A percentile compares a stretch with the other conserved stretches of the same genome.
Evolutionary conservation across 1,140 invertebrate genomes (phyloP).

Genomic region (Trachymyrmex septentrionalis): DNA sequence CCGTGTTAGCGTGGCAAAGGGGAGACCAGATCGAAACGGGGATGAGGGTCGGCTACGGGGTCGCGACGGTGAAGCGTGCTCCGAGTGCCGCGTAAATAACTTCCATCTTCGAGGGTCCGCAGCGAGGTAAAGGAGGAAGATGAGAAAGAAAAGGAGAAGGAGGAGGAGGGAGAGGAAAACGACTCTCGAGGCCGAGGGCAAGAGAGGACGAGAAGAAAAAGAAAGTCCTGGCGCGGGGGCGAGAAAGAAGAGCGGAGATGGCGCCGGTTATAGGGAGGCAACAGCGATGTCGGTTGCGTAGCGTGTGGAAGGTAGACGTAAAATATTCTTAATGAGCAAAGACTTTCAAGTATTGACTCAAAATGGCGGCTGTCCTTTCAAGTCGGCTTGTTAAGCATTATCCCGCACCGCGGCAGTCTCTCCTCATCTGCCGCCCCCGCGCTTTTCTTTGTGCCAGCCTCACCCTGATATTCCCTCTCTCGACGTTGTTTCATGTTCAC

Average conservation of each 20-base stretch:
- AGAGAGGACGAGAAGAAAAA: conserved; percentile 60
- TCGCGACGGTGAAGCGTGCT: conserved; percentile 73
- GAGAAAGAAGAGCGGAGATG: conserved; percentile 61
- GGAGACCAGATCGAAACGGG: conserved; percentile 64
- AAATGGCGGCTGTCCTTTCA: conserved; percentile 85
- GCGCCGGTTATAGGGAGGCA: conserved; percentile 59
- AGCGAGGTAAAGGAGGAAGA: conserved; percentile 63
- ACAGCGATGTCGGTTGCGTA: conserved; percentile 62
- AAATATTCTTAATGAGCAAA: conserved; percentile 87
- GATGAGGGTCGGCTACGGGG: conserved; percentile 70
- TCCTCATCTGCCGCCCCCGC: neutral
- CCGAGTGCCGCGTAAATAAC: conserved; percentile 79
- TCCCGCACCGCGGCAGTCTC: conserved; percentile 72
- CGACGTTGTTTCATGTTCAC: conserved; percentile 57
- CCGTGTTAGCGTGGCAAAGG: conserved; percentile 72
- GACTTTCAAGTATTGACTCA: conserved; percentile 86
- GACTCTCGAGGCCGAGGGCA: conserved; percentile 32
- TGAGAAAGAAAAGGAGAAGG: conserved; percentile 52
- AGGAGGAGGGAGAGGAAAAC: conserved; percentile 34
- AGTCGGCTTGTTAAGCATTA: conserved; percentile 86
- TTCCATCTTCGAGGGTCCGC: conserved; percentile 80
- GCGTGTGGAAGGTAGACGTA: conserved; percentile 75
- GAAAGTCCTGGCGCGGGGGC: conserved; percentile 47
- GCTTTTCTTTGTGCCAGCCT: conserved; percentile 67
- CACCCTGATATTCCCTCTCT: conserved; percentile 28